Conservation (phyloP, 2,113 vertebrate genomes). For the Irena cyanogastra region DNA sequence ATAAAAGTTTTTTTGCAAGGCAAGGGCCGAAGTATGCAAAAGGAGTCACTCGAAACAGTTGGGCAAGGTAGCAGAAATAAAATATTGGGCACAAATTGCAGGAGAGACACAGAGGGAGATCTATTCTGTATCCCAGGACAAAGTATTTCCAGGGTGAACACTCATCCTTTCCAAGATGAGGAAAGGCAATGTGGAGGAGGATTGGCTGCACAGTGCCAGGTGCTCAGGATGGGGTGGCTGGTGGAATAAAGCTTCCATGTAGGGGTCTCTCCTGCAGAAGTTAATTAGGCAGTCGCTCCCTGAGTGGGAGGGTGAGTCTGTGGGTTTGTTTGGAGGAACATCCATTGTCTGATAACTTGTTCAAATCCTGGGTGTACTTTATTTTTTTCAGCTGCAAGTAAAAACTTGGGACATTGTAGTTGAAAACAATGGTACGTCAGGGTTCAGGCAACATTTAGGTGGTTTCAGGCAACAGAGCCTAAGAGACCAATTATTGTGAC, state of each 20-base stretch:
- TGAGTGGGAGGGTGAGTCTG: not conserved
- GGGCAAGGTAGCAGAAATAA: not conserved
- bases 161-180: not conserved
- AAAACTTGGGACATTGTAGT: not conserved
- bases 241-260: not conserved
- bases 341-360: not conserved
- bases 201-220: not conserved
- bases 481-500: not conserved
- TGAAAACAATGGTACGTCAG: not conserved
- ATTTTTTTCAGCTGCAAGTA: not conserved
- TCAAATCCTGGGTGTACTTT: not conserved
- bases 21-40: not conserved
- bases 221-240: not conserved
- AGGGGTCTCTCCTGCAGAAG: not conserved
- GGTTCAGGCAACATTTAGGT: not conserved
- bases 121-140: not conserved
- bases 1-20: not conserved
- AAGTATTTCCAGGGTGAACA: not conserved
- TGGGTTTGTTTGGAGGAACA: not conserved
- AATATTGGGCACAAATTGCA: not conserved
- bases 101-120: not conserved
- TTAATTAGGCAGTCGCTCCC: not conserved
- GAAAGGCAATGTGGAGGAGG: not conserved
- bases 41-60: not conserved
- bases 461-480: not conserved